These are phyloP conservation scores for Drosophila teissieri DNA, from an alignment of 1,140 invertebrate species.

Conservation along the genomic window DNA sequence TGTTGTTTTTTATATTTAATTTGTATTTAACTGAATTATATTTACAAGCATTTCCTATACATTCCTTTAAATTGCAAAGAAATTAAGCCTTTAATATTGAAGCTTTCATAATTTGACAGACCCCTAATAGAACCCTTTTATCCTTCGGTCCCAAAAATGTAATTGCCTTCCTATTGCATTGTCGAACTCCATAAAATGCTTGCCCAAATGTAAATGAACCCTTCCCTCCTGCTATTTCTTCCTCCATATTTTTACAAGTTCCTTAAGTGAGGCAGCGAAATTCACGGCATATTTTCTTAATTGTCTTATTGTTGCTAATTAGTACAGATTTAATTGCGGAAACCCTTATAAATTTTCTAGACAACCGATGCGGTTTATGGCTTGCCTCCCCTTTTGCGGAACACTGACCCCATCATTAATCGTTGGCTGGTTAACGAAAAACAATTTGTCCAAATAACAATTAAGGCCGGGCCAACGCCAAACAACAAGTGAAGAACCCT, in stretches of 20 bases:
- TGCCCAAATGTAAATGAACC: constrained; percentile 26
- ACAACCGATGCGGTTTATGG: constrained; percentile 69
- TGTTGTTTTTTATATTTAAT: no score
- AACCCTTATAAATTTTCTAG: constrained; percentile 51
- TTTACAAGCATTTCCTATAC: no score
- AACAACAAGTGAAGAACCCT: constrained; percentile 40
- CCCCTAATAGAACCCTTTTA: neutral
- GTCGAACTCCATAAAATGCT: constrained; percentile 16
- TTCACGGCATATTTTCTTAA: constrained; percentile 64
- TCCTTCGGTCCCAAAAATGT: neutral
- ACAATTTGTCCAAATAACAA: constrained; percentile 78
- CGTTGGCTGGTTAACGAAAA: constrained; percentile 66
- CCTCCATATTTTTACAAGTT: constrained; percentile 24
- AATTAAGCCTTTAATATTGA: neutral
- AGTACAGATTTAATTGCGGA: constrained; percentile 64
- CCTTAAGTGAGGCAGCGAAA: neutral
- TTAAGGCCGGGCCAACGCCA: constrained; percentile 39
- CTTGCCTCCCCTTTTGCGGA: constrained; percentile 9
- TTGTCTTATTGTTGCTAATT: constrained; percentile 72
- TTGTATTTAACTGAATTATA: neutral
- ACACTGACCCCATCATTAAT: constrained; percentile 72
- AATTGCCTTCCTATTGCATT: neutral
- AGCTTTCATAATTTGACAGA: neutral
- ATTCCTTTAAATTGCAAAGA: no score
- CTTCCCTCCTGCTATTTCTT: constrained; percentile 7